These are phyloP conservation scores for Dicycla oo DNA, from an alignment of 2,888 invertebrate genomes.

Conservation along the genomic window DNA sequence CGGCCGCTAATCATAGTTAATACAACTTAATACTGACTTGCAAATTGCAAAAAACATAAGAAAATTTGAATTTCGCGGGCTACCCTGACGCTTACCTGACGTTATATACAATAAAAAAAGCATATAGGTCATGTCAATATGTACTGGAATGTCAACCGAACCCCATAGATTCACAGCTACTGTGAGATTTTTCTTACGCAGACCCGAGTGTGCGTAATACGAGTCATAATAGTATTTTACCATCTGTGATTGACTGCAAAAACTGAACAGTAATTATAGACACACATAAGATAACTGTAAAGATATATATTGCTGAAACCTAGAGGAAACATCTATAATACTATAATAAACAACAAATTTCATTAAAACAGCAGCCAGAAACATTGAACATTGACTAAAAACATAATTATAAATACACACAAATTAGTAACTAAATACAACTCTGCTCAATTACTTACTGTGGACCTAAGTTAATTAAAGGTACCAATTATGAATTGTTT, in stretches of 20 bases:
- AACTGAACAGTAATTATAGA: conserved; percentile 41
- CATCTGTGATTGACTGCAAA: conserved; percentile 35
- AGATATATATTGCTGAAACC: conserved; percentile 40
- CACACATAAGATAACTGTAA: conserved; percentile 40
- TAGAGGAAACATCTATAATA: conserved; percentile 39
- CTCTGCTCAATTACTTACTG: conserved; percentile 50
- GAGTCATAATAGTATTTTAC: too few species aligned
- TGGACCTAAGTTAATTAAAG: background rate
- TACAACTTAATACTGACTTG: too few species aligned
- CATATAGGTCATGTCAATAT: too few species aligned
- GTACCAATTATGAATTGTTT: background rate
- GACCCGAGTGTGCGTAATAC: too few species aligned
- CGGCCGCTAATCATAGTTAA: too few species aligned
- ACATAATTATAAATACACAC: conserved; percentile 35
- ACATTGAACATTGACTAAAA: conserved; percentile 60
- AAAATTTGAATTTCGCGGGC: too few species aligned
- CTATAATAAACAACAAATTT: conserved; percentile 35
- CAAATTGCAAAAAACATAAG: too few species aligned
- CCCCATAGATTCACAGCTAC: too few species aligned
- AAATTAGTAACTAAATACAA: conserved; percentile 17
- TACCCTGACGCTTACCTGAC: too few species aligned
- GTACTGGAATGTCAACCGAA: too few species aligned
- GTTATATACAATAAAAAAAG: too few species aligned
- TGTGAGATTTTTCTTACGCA: too few species aligned
- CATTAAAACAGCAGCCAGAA: conserved; percentile 41